Evolutionary conservation across 2,888 invertebrate species (phyloP).

Genomic region (Drosophila nr. medialis): DNA sequence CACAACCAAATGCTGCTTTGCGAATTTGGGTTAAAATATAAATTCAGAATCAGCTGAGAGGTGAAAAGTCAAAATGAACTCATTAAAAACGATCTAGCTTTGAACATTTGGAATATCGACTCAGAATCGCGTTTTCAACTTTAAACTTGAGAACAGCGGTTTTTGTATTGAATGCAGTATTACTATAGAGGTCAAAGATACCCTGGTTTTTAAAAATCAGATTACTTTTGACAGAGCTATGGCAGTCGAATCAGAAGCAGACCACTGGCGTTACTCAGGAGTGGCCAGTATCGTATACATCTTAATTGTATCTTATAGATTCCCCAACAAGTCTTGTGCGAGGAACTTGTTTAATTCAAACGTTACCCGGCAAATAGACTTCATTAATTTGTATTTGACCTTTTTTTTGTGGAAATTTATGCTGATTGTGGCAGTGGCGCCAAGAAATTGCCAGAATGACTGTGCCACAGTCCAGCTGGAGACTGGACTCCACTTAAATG

Average conservation of each 20-base stretch:
- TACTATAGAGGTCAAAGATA: too few species aligned
- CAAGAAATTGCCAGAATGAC: constrained; percentile 29
- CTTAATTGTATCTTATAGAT: neutral
- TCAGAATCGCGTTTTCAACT: neutral
- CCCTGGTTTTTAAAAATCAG: too few species aligned
- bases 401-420: constrained; percentile 45
- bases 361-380: constrained; percentile 32
- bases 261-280: neutral
- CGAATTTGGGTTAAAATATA: too few species aligned
- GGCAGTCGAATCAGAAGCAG: neutral
- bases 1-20: neutral
- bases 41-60: neutral
- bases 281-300: neutral
- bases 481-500: constrained; percentile 12
- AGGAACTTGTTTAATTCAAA: constrained; percentile 31
- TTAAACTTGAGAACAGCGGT: too few species aligned
- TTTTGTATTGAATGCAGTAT: too few species aligned
- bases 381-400: constrained; percentile 38
- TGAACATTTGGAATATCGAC: neutral
- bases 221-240: too few species aligned
- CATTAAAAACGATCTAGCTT: neutral
- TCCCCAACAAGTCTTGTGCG: constrained; percentile 5
- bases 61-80: neutral
- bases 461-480: constrained; percentile 3
- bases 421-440: constrained; percentile 56